Percentiles rank a stretch among this genome's conserved stretches.
Evolutionary conservation across 2,113 vertebrate genomes (phyloP).

Genomic region (Alligator mississippiensis): DNA sequence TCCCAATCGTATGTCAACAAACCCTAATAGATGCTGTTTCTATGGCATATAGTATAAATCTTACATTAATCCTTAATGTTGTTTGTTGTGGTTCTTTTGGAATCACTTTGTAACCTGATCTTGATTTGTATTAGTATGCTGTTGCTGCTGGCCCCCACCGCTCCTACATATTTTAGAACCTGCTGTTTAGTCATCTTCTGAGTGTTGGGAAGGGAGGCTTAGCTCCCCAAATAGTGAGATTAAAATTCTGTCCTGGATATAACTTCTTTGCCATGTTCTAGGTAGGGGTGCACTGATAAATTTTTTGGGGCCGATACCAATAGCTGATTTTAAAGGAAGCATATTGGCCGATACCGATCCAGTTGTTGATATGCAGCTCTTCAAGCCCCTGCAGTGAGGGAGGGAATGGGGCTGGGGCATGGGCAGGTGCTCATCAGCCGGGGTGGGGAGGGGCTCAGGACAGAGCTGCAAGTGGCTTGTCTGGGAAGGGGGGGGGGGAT

Average conservation of each 20-base stretch:
- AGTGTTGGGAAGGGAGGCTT: not conserved
- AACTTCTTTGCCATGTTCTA: not conserved
- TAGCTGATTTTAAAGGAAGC: too few relatives aligned
- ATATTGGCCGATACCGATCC: too few relatives aligned
- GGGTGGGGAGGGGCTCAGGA: too few relatives aligned
- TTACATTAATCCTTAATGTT: conserved; percentile 66
- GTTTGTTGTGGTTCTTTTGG: conserved; percentile 68
- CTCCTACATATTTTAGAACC: conserved; percentile 53
- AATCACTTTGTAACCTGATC: conserved; percentile 73
- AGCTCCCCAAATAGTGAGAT: not conserved
- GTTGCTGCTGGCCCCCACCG: conserved; percentile 21
- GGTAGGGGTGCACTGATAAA: not conserved
- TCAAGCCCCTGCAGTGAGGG: too few relatives aligned
- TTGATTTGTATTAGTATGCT: conserved; percentile 63
- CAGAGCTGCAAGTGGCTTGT: too few relatives aligned
- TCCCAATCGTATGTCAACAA: conserved; percentile 77
- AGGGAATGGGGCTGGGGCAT: too few relatives aligned
- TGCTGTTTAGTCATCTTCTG: conserved; percentile 44
- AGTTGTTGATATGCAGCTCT: too few relatives aligned
- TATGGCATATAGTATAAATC: conserved; percentile 71
- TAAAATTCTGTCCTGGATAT: not conserved
- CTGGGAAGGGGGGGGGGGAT: too few relatives aligned
- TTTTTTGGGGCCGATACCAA: too few relatives aligned
- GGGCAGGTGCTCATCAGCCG: too few relatives aligned
- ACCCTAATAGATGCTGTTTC: conserved; percentile 68